phyloP scores from a whole-genome alignment of 2,113 vertebrate species.

The Sorex fumeus region DNA sequence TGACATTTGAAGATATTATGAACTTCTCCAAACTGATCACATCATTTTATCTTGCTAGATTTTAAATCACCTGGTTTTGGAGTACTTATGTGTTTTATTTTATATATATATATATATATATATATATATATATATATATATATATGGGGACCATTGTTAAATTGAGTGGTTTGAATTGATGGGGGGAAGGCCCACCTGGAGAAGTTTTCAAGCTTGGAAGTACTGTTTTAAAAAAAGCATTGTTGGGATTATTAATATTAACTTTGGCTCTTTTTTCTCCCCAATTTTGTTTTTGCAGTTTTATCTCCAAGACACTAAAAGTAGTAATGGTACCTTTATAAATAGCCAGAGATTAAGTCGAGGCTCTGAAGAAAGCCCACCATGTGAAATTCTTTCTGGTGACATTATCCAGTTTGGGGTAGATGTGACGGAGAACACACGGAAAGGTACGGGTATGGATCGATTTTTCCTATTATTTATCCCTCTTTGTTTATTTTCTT shows the following conservation, averaged over 20 bases:
- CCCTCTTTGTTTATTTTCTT: slow-evolving; percentile 42
- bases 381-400: slow-evolving; percentile 98
- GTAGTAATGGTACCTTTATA: slow-evolving; percentile 99
- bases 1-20: slow-evolving; percentile 59
- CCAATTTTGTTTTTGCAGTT: slow-evolving; percentile 91
- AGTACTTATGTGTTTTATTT: slow-evolving; percentile 48
- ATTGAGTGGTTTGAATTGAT: slow-evolving; percentile 53
- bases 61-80: slow-evolving; percentile 41
- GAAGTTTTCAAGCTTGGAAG: slow-evolving; percentile 35
- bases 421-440: slow-evolving; percentile 99
- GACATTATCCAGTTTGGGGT: slow-evolving; percentile 99
- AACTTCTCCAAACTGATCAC: neutral
- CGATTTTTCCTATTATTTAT: slow-evolving; percentile 65
- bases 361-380: slow-evolving; percentile 98
- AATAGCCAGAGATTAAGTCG: slow-evolving; percentile 99
- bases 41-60: slow-evolving; percentile 21
- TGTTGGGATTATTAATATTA: slow-evolving; percentile 65
- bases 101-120: neutral
- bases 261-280: slow-evolving; percentile 1
- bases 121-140: neutral
- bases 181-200: neutral
- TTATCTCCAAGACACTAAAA: slow-evolving; percentile 99
- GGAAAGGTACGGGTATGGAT: slow-evolving; percentile 95
- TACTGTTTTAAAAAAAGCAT: slow-evolving; percentile 12
- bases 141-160: slow-evolving; percentile 49